Evolutionary conservation across 2,797 vertebrate species (phyloP), one percentile per base, ranked within the genome.

Genomic region (Phyllotis vaccarum): DNA sequence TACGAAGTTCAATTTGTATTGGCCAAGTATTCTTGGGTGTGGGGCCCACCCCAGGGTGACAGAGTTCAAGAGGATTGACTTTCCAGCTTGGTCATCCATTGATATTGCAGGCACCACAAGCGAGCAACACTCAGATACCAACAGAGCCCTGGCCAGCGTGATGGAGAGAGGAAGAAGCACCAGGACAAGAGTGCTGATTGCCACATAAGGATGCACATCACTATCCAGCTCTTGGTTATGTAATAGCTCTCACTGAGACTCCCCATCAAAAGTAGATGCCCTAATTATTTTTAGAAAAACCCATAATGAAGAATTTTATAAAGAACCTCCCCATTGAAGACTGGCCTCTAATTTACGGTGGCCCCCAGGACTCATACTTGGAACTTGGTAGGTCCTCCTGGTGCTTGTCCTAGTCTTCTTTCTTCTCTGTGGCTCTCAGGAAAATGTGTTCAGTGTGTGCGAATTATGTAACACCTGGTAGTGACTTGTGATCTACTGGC

Each of bases 61-160:
- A 86, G 83, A 86, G 37, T 17, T 64, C 29, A 21, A 62, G 34
- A 80, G 24, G 24, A 82, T 3, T 22, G 81, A 46, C 27, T 74
- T 29, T 78, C 80, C 37, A 81, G 24, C 31, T 40, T 78, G 49
- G 72, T 43, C 40, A 31, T 5, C 6, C 3, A 34, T 4, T 40
- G 70, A 66, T 58, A 70, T 3, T 89, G 83, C 13, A 21, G 31
- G 22, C 8, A 13, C 72, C 49, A 70, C 34, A 62, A 62, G 27
- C 17, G 31, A 24, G 70, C 27, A 17, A 80, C 92, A 70, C 34
- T 86, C n/a, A 93, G 90, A 93, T 75, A 37, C 72, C 49, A 94
- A 6, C 37, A 86, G 37, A 27, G 10, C 2, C 87, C 27, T 27
- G 14, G 11, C 3, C 79, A 14, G 13, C 72, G 6, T 58, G 80